Evolutionary conservation across 64 coral and sea anemone species (phyloP), one percentile per base, ranked within the genome.

Genomic region (Dendronephthya gigantea): DNA sequence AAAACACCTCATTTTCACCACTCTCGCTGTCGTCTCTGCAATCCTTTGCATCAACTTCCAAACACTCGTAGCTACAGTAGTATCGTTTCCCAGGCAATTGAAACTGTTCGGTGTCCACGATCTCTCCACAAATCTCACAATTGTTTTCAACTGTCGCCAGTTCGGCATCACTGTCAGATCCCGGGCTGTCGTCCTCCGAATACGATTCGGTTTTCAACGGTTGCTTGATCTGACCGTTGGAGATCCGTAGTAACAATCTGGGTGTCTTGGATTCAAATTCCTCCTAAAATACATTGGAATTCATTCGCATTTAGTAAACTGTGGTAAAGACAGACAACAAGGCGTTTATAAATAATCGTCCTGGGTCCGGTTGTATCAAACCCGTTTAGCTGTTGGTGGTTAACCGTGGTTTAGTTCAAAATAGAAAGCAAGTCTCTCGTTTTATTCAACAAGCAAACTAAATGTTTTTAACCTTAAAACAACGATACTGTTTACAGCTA

Each of bases 211-310:
- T 19, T 39, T 79, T 79, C 36, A 33, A 0, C 12, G 72, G 15
- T 79, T 79, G 72, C 22, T 79, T 79, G 72, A 79, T 79, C 29
- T 79, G 72, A 79, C 72, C 72, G 29, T 79, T 79, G 12, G 72
- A 79, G 72, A 79, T 79, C 22, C 72, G 30, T 36, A 79, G 22
- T 39, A 79, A 79, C 15, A 79, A 33, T 79, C 72, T 79, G 29
- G 72, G 72, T 34, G 72, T 33, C 36, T 79, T 79, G 27, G 72
- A 8, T 11, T 12, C 36, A 4, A 34, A 3, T 36, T 79, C 72
- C 25, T 79, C 32, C 72, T 62, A n/a, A 62, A 62, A 62, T 6
- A 17, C 19, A 62, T 9, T 62, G 19, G 25, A 19, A 27, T 0
- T 27, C 0, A 62, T 19, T 62, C 7, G 4, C 7, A 22, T 5